Percentiles rank a stretch among this genome's conserved stretches.
phyloP scores from a whole-genome alignment of 2,113 vertebrate genomes.

The Apodemus speciosus region DNA sequence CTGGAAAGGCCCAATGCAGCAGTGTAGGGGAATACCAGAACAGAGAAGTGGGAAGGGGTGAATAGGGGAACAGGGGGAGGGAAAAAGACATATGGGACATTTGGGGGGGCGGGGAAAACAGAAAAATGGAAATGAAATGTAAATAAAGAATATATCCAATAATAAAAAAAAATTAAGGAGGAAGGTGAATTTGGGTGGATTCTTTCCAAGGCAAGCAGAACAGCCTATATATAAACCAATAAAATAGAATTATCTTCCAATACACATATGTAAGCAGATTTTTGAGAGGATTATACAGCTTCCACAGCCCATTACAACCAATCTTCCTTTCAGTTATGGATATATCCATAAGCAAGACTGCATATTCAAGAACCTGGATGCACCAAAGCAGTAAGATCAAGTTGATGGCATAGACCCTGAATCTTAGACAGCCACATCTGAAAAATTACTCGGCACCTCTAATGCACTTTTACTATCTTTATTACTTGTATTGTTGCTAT shows the following conservation, averaged over 20 bases:
- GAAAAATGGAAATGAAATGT: too few species aligned
- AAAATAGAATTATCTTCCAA: background rate
- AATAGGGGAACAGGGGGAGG: too few species aligned
- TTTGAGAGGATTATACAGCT: background rate
- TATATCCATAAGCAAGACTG: background rate
- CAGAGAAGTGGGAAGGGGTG: too few species aligned
- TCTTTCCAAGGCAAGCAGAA: background rate
- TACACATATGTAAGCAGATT: background rate
- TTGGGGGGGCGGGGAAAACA: too few species aligned
- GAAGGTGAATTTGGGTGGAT: background rate
- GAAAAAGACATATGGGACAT: too few species aligned
- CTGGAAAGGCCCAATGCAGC: too few species aligned
- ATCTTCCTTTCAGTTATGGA: background rate
- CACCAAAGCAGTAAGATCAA: background rate
- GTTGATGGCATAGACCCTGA: background rate
- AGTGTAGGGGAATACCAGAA: too few species aligned
- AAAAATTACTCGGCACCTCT: background rate
- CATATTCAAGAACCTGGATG: background rate
- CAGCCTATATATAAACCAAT: background rate
- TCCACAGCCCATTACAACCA: background rate
- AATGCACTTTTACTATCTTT: background rate
- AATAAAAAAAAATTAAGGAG: background rate
- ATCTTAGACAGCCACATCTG: background rate
- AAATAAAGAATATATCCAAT: too few species aligned
- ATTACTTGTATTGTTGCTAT: background rate